These are phyloP conservation scores for Takifugu bimaculatus DNA, from an alignment of 2,113 vertebrate species.

Conservation along the genomic window DNA sequence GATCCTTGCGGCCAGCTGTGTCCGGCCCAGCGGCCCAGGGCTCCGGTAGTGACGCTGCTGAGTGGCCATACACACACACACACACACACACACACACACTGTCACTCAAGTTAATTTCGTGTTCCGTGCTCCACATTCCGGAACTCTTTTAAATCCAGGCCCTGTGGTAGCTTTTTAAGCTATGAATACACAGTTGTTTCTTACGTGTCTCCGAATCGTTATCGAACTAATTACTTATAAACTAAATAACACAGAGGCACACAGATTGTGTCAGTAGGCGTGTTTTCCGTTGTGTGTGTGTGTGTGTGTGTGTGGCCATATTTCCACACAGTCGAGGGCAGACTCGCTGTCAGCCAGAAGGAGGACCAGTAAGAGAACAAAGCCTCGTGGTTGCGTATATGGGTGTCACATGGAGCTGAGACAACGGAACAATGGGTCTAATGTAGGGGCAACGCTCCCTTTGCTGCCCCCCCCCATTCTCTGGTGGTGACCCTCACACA, in stretches of 20 bases:
- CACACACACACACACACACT: slow-evolving; percentile 10
- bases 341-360: slow-evolving; percentile 28
- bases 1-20: slow-evolving; percentile 68
- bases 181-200: slow-evolving; percentile 4
- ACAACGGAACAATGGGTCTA: slow-evolving; percentile 54
- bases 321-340: slow-evolving; percentile 36
- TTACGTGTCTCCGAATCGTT: background rate
- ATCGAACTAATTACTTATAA: slow-evolving; percentile 1
- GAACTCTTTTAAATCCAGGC: slow-evolving; percentile 57
- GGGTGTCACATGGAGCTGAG: slow-evolving; percentile 49
- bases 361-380: slow-evolving; percentile 40
- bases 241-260: slow-evolving; percentile 13
- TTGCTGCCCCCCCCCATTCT: slow-evolving; percentile 14
- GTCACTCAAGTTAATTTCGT: slow-evolving; percentile 25
- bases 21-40: slow-evolving; percentile 65
- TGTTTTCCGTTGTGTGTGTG: slow-evolving; percentile 32
- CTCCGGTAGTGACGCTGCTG: slow-evolving; percentile 68
- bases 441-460: slow-evolving; percentile 34
- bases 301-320: slow-evolving; percentile 30
- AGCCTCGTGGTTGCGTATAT: slow-evolving; percentile 44
- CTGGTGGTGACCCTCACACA: slow-evolving; percentile 31
- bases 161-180: slow-evolving; percentile 27
- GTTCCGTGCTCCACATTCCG: slow-evolving; percentile 54
- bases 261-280: slow-evolving; percentile 31
- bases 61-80: slow-evolving; percentile 34